Base-by-base conservation (phyloP, 92 coral and sea anemone genomes). In the Epizoanthus illoricatus region DNA sequence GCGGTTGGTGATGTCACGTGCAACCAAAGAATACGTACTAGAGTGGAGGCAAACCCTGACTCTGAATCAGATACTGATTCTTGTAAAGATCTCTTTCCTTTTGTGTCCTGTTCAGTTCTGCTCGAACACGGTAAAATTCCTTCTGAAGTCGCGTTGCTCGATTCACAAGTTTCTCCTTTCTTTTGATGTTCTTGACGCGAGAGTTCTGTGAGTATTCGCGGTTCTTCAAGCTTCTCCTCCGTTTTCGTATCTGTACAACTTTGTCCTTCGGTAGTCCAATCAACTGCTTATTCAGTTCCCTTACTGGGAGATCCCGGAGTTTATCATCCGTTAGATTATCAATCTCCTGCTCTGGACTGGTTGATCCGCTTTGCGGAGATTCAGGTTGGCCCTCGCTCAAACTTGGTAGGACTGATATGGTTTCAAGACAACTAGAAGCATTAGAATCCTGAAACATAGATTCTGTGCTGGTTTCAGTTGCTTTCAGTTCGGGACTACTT, bases 161-260 rank as follows among this genome's bases (percentile, higher is more conserved):
- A 2, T n/a, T 23, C 23, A n/a, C 55, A 56, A 87, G 52, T 3
- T 7, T 57, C 54, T 49, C n/a, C 40, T 70, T 69, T 66, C 75
- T 85, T 52, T 68, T 43, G 4, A 75, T 9, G 42, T 81, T 59
- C 59, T 87, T 82, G 7, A 8, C 0, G 8, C 90, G 76, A 45
- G 84, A 82, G 49, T 67, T 74, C 17, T 82, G 84, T 12, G 90
- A 85, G 40, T 92, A 92, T 4, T 84, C 93, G n/a, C 96, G 89
- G 49, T 92, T 92, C 43, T 92, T 92, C 19, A 92, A 79, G 58
- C 89, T 87, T 24, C 96, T 74, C 5, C 96, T 82, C 45, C 85
- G 85, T 28, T 85, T 88, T 33, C 92, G 84, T 59, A 87, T 84
- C 28, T 41, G 62, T 18, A 69, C 62, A 71, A 83, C 93, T 20